These are phyloP conservation scores for Stictonetta naevosa DNA, from an alignment of 2,113 vertebrate species.

Conservation along the genomic window DNA sequence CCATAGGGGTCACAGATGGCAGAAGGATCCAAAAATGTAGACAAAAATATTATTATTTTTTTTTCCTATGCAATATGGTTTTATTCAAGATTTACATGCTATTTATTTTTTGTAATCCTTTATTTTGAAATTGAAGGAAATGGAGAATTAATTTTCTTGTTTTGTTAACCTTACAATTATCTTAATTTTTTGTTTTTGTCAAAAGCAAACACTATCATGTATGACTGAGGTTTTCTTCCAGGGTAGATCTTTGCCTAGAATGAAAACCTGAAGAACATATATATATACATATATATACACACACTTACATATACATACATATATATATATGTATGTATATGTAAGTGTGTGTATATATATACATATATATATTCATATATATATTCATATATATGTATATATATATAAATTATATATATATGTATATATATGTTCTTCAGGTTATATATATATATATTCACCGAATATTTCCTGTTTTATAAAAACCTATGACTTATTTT, in stretches of 20 bases:
- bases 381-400: too few relatives aligned
- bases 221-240: not conserved
- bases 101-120: not conserved
- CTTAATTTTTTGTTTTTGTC: not conserved
- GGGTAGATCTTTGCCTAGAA: not conserved
- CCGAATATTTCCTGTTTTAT: not conserved
- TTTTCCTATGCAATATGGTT: not conserved
- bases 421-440: too few relatives aligned
- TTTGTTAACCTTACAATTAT: not conserved
- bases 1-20: not conserved
- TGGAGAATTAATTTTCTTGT: not conserved
- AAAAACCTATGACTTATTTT: not conserved
- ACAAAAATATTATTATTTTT: not conserved
- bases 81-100: not conserved
- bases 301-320: too few relatives aligned
- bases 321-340: too few relatives aligned
- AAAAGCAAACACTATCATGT: not conserved
- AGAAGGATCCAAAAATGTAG: not conserved
- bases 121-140: not conserved
- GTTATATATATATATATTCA: too few relatives aligned
- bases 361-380: too few relatives aligned
- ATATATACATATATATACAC: too few relatives aligned
- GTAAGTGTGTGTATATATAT: too few relatives aligned
- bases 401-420: too few relatives aligned
- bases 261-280: not conserved